Evolutionary conservation across 1,140 invertebrate genomes (phyloP), one percentile per base, ranked within the genome.

Genomic region (Cyphomyrmex costatus): DNA sequence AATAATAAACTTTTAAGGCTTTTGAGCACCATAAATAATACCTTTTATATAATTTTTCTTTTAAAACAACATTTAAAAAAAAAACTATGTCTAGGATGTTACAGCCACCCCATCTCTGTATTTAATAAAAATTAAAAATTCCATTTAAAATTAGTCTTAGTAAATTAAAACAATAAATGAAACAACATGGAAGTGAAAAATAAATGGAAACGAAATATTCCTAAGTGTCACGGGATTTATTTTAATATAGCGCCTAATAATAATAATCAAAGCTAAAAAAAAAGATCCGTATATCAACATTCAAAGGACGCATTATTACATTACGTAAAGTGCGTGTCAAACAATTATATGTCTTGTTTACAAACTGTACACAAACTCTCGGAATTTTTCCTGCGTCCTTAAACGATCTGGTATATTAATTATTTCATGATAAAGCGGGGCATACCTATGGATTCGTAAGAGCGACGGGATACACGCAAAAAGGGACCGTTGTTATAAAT

Each of bases 401-500:
- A n/a, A 65, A 78, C 27, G 5, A 42, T 42, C 36, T 10, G 36
- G 19, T 14, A 53, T 8, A 33, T 70, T 27, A 80, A 70, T 80
- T 56, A 70, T 56, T 42, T 80, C n/a, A 71, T 2, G 27, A 42
- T 46, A 78, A 66, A 46, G 42, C 21, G 24, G 49, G 3, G 53
- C 16, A 33, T 56, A 27, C 2, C 10, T 21, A 6, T 19, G n/a
- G 33, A 30, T 49, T 46, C 21, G 33, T 3, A 10, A 30, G 53
- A 42, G 4, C 33, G 61, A 65, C 46, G 63, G 46, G 36, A 19
- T 46, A 33, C 19, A 27, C 56, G 36, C 36, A 73, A 89, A 86
- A 77, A 79, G 27, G 24, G 60, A 49, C 4, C 8, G 16, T 65
- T 76, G 76, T 89, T 68, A 36, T 60, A 53, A 65, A 76, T 30